Conservation (phyloP, 2,113 vertebrate species). For the Helogale parvula region DNA sequence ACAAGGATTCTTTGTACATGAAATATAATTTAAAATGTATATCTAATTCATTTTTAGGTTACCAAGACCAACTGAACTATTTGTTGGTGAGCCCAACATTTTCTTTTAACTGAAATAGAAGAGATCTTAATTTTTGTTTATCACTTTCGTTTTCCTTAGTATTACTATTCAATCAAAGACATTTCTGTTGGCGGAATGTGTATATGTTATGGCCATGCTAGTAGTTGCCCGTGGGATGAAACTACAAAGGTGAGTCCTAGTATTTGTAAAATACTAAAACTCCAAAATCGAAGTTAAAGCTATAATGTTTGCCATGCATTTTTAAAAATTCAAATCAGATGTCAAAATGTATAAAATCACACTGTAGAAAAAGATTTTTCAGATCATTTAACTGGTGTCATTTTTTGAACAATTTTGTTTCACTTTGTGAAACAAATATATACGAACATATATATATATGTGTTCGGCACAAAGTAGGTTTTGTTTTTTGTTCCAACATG, state of each 20-base stretch:
- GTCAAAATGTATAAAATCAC: background rate
- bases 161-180: conserved; percentile 97
- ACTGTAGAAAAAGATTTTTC: background rate
- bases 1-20: background rate
- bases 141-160: conserved; percentile 84
- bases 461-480: background rate
- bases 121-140: background rate
- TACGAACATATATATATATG: no score
- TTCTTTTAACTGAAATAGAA: background rate
- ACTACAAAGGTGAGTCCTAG: conserved; percentile 87
- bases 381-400: background rate
- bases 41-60: background rate
- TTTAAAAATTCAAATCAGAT: background rate
- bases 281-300: background rate
- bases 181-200: conserved; percentile 98
- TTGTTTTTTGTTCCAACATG: background rate
- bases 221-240: conserved; percentile 94
- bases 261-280: background rate
- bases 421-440: background rate
- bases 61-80: background rate
- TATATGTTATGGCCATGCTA: conserved; percentile 96
- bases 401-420: background rate
- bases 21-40: background rate
- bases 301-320: background rate
- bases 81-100: background rate